Percentiles rank a stretch among this genome's conserved stretches.
Evolutionary conservation across 2,797 vertebrate species (phyloP).

Genomic region (Aselliscus stoliczkanus): DNA sequence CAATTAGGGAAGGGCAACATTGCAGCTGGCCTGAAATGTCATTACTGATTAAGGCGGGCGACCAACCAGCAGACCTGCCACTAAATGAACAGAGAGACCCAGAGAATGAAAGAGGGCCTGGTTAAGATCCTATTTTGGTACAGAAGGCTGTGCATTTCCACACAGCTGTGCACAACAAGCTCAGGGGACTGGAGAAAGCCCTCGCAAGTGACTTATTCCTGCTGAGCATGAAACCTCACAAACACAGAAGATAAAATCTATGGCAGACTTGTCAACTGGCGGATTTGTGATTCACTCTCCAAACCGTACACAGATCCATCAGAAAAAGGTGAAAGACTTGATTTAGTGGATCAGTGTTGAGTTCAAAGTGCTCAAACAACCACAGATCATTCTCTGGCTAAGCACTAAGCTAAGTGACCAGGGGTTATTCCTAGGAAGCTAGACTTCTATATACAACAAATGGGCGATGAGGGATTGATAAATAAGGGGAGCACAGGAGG

Average conservation of each 20-base stretch:
- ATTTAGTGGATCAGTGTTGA: neutral
- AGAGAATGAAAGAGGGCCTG: neutral
- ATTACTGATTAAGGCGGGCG: neutral
- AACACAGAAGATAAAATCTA: neutral
- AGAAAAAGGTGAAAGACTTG: neutral
- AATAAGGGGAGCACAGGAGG: neutral
- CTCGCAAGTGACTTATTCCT: neutral
- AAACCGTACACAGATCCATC: neutral
- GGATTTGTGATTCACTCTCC: neutral
- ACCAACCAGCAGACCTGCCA: neutral
- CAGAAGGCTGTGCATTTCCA: neutral
- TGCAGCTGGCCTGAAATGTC: neutral
- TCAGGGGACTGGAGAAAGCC: neutral
- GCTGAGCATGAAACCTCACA: neutral
- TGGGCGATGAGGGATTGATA: too few relatives aligned
- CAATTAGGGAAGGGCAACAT: neutral
- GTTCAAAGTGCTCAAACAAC: neutral
- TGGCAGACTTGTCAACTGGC: neutral
- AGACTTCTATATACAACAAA: neutral
- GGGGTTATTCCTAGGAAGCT: neutral
- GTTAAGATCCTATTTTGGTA: neutral
- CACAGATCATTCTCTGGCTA: neutral
- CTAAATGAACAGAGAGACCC: neutral
- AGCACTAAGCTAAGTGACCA: neutral
- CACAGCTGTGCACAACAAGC: neutral